Percentiles rank a stretch among this genome's conserved stretches.
phyloP scores from a whole-genome alignment of 2,113 vertebrate species.

The Albula glossodonta region DNA sequence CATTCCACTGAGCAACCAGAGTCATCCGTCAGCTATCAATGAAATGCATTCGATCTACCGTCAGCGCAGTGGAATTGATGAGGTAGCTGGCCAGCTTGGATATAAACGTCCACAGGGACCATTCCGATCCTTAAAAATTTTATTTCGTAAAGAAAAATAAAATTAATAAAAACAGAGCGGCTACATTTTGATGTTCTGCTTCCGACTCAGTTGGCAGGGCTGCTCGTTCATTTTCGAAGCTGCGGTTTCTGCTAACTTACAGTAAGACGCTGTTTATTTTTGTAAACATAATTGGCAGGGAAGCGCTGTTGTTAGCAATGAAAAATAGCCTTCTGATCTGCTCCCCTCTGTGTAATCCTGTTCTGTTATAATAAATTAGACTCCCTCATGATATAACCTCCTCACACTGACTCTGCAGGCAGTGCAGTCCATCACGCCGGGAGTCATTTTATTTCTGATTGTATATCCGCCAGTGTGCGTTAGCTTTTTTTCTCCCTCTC shows the following conservation, averaged over 20 bases:
- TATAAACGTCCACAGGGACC: not conserved
- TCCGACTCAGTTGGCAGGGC: not conserved
- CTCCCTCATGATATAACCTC: conserved; percentile 12
- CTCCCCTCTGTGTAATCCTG: conserved; percentile 8
- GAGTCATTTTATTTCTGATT: conserved; percentile 45
- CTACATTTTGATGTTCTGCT: not conserved
- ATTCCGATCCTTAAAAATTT: not conserved
- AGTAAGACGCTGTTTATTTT: conserved; percentile 13
- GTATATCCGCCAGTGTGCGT: conserved; percentile 34
- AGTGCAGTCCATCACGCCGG: conserved; percentile 22
- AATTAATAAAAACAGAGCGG: not conserved
- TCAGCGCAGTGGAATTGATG: not conserved
- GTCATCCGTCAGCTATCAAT: not conserved
- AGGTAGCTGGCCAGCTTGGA: not conserved
- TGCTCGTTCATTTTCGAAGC: not conserved
- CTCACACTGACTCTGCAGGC: conserved; percentile 16
- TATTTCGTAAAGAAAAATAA: not conserved
- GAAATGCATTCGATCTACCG: not conserved
- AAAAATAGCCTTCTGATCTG: conserved; percentile 21
- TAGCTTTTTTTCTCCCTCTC: not conserved
- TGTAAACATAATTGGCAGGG: conserved; percentile 25
- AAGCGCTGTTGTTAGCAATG: not conserved
- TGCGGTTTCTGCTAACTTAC: not conserved
- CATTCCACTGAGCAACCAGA: not conserved
- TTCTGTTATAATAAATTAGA: conserved; percentile 14